Evolutionary conservation across 2,888 invertebrate genomes (phyloP), one percentile per base, ranked within the genome.

Genomic region (Tromatobia lineatoria): DNA sequence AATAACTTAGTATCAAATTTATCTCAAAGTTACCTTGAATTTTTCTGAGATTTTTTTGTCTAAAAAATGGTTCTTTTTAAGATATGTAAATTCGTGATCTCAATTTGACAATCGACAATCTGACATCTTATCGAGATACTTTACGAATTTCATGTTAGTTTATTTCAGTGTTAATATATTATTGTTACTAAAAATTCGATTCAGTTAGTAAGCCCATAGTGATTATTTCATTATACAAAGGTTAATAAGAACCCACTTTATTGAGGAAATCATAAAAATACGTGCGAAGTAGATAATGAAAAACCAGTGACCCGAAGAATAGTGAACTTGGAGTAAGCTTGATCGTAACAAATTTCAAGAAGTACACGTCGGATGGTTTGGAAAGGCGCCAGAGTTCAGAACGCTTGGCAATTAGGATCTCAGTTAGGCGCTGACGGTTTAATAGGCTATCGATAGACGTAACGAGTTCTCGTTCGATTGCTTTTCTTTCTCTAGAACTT

Each of bases 391-490:
- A 82, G 77, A 76, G 73, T 42, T 73, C 25, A 50, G 59, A 50
- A 67, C 47, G 73, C 73, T 29, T 69, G 67, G 77, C 73, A 78
- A 82, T 82, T 82, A 82, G 42, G 76, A 54, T 54, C 67, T 77
- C 57, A 34, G 23, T 34, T 57, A 71, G 47, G 50, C 54, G 66
- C 42, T 76, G 76, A 76, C 66, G 57, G 45, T 70, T 71, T 81
- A 66, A 81, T 76, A 76, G 57, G 66, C 71, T 70, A 81, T 76
- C 71, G 81, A 81, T 71, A 23, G 76, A 67, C 57, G 57, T 71
- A 71, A 81, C 52, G 76, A 71, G 76, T 76, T 71, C 64, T 25
- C 70, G 66, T 81, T 82, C 76, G 81, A 82, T 77, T 67, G 76
- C 38, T 66, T 34, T 20, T 25, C 50, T 61, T 18, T 18, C 61